A percentile compares a stretch with the other conserved stretches of the same genome.
Evolutionary conservation across 2,113 vertebrate genomes (phyloP).

Genomic region (Microcebus griseorufus): DNA sequence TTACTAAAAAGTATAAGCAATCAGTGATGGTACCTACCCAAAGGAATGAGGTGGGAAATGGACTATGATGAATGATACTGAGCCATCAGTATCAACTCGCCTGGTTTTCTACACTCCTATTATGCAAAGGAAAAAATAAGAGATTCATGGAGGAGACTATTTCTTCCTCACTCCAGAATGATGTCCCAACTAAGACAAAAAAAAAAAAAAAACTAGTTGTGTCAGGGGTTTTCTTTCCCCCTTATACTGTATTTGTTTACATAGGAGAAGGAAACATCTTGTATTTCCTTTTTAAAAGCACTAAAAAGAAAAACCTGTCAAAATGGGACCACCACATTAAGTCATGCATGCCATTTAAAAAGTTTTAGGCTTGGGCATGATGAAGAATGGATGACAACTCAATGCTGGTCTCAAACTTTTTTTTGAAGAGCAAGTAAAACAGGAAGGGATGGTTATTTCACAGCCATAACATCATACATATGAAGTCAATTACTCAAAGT

Average conservation of each 20-base stretch:
- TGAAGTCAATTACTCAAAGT: neutral
- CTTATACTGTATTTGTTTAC: neutral
- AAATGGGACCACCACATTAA: neutral
- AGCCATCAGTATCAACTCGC: neutral
- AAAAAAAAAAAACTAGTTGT: neutral
- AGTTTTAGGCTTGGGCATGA: neutral
- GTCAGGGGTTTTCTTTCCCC: neutral
- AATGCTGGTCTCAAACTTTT: neutral
- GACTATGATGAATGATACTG: neutral
- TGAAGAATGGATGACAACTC: neutral
- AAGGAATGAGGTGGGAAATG: neutral
- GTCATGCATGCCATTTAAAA: neutral
- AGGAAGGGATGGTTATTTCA: constrained; percentile 49
- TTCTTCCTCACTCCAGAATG: neutral
- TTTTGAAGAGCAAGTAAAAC: neutral
- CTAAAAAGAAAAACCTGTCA: neutral
- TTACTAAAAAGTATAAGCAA: neutral
- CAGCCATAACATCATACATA: neutral
- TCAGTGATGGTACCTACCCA: neutral
- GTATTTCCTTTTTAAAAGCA: constrained; percentile 32
- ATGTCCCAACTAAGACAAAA: neutral
- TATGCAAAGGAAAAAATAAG: neutral
- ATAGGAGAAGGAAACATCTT: neutral
- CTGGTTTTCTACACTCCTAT: neutral
- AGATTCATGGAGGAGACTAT: neutral